phyloP scores from a whole-genome alignment of 2,888 invertebrate genomes.

The Amphipoea oculea region DNA sequence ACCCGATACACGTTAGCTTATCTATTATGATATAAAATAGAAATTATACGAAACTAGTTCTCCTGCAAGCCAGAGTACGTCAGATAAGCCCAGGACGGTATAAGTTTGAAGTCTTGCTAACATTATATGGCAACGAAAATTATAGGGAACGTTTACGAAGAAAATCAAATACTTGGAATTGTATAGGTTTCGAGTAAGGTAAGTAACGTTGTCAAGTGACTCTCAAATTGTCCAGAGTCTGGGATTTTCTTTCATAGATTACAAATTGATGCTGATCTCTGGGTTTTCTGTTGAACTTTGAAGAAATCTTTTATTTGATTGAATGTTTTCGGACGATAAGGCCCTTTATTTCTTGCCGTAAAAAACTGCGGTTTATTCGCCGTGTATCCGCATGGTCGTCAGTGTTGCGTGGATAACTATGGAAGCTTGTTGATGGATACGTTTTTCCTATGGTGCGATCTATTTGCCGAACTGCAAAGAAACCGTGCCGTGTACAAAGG shows the following conservation, averaged over 20 bases:
- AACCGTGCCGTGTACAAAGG: neutral
- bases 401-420: neutral
- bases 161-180: slow-evolving; percentile 68
- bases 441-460: neutral
- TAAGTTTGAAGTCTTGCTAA: slow-evolving; percentile 70
- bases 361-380: neutral
- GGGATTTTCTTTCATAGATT: slow-evolving; percentile 47
- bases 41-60: slow-evolving; percentile 72
- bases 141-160: slow-evolving; percentile 63
- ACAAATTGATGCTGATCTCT: slow-evolving; percentile 53
- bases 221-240: slow-evolving; percentile 44
- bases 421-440: neutral
- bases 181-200: slow-evolving; percentile 51
- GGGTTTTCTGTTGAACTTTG: slow-evolving; percentile 29
- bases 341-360: neutral
- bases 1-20: slow-evolving; percentile 69
- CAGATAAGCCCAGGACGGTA: slow-evolving; percentile 70
- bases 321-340: slow-evolving; percentile 2
- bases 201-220: slow-evolving; percentile 42
- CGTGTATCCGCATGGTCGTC: neutral
- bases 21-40: slow-evolving; percentile 74
- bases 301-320: slow-evolving; percentile 28
- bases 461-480: neutral
- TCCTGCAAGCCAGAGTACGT: slow-evolving; percentile 58
- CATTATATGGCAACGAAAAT: slow-evolving; percentile 60